These are phyloP conservation scores for Pterocles gutturalis DNA, from an alignment of 2,113 vertebrate species.

Conservation along the genomic window DNA sequence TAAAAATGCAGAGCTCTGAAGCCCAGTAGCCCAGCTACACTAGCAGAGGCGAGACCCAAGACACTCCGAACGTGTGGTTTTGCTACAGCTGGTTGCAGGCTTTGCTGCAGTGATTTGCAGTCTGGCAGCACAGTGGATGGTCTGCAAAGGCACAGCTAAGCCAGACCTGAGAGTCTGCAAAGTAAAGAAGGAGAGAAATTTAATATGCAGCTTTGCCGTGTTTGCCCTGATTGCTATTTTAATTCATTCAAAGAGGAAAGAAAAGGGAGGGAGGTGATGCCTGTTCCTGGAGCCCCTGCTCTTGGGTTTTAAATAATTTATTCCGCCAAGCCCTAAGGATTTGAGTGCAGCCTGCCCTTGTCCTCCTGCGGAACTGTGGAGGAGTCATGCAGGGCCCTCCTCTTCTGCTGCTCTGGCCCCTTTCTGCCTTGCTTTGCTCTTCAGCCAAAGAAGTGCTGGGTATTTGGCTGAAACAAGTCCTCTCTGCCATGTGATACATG, in stretches of 20 bases:
- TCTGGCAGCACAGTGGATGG: not conserved
- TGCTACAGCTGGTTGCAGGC: not conserved
- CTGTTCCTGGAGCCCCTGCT: not conserved
- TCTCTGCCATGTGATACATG: not conserved
- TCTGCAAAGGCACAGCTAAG: not conserved
- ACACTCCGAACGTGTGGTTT: rapidly evolving
- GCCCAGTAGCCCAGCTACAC: not conserved
- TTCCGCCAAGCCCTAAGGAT: not conserved
- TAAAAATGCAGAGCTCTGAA: not conserved
- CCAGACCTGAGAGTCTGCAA: not conserved
- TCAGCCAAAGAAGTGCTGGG: not conserved
- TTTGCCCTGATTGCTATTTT: not conserved
- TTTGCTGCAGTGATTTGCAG: not conserved
- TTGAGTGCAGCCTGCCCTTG: not conserved
- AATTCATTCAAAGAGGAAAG: not conserved
- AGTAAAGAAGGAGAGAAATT: not conserved
- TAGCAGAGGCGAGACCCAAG: not conserved
- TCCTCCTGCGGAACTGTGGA: not conserved
- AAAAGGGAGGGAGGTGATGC: not conserved
- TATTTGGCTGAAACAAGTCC: not conserved
- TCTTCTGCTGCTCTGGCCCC: not conserved
- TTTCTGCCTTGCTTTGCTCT: not conserved
- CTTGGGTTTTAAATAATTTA: constrained; percentile 36
- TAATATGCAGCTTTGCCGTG: not conserved
- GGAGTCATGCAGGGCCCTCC: not conserved